phyloP scores from a whole-genome alignment of 2,113 vertebrate genomes.

The Leucoraja erinaceus region DNA sequence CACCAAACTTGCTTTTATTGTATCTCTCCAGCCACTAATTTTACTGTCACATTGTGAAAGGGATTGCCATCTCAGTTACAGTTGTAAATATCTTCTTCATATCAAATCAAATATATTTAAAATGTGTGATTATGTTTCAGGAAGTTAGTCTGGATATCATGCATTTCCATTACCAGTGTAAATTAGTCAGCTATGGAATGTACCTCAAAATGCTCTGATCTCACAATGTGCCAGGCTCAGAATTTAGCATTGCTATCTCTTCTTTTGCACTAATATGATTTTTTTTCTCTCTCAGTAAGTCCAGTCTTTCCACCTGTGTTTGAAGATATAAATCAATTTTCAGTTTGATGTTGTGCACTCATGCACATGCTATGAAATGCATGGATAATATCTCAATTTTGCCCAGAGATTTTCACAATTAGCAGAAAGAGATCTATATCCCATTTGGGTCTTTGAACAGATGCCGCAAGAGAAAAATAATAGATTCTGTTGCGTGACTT shows the following conservation, averaged over 20 bases:
- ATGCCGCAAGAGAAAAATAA: not conserved
- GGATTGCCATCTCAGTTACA: not conserved
- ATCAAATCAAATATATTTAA: not conserved
- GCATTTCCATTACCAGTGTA: not conserved
- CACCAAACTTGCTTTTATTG: no score
- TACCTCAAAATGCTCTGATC: not conserved
- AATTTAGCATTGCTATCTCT: not conserved
- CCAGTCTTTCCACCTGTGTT: not conserved
- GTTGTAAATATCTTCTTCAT: not conserved
- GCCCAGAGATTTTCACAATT: not conserved
- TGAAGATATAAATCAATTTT: not conserved
- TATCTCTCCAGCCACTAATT: not conserved
- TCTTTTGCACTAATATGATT: not conserved
- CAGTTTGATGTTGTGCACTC: not conserved
- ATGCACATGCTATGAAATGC: not conserved
- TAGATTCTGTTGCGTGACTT: not conserved
- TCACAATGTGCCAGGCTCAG: not conserved
- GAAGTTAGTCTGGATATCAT: not conserved
- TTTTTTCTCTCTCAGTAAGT: not conserved
- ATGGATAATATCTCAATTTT: not conserved
- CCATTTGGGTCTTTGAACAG: not conserved
- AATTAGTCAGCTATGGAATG: no score
- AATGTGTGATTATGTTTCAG: not conserved
- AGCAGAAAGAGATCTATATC: not conserved
- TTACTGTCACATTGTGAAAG: not conserved